Conservation (phyloP, 1,140 invertebrate species). For the Nomia melanderi region DNA sequence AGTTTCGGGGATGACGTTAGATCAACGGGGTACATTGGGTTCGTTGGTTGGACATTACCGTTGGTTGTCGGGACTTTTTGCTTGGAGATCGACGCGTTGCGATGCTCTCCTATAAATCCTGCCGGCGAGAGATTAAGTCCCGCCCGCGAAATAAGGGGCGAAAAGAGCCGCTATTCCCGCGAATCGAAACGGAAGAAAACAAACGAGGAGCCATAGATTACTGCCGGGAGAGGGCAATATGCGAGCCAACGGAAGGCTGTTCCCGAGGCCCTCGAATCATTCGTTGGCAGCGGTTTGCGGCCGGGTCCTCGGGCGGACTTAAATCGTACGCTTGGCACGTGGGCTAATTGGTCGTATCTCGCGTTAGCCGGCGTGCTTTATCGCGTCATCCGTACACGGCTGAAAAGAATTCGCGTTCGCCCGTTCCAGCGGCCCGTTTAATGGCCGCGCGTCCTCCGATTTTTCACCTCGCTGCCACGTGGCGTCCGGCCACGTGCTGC, state of each 20-base stretch:
- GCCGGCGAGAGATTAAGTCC: neutral
- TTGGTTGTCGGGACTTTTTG: too few relatives aligned
- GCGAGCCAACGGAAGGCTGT: slow-evolving; percentile 35
- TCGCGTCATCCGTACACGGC: slow-evolving; percentile 73
- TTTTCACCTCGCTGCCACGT: slow-evolving; percentile 50
- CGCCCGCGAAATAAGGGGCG: neutral
- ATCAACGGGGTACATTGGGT: too few relatives aligned
- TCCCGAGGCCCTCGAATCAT: slow-evolving; percentile 58
- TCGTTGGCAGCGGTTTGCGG: slow-evolving; percentile 65
- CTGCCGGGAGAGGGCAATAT: slow-evolving; percentile 33
- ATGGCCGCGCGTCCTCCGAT: slow-evolving; percentile 36
- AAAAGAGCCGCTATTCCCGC: neutral
- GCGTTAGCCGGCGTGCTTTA: slow-evolving; percentile 70
- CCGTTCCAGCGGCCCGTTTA: slow-evolving; percentile 48
- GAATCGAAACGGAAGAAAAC: slow-evolving; percentile 22
- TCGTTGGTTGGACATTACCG: too few relatives aligned
- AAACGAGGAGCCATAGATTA: slow-evolving; percentile 27
- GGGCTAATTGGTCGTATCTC: slow-evolving; percentile 76
- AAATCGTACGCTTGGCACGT: slow-evolving; percentile 73
- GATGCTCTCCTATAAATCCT: neutral
- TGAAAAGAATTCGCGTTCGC: slow-evolving; percentile 64
- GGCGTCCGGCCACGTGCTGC: slow-evolving; percentile 40
- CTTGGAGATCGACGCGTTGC: too few relatives aligned
- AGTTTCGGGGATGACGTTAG: too few relatives aligned
- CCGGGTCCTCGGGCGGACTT: slow-evolving; percentile 50